Conservation (phyloP, 2,888 invertebrate species). For the Amiota mariae region DNA sequence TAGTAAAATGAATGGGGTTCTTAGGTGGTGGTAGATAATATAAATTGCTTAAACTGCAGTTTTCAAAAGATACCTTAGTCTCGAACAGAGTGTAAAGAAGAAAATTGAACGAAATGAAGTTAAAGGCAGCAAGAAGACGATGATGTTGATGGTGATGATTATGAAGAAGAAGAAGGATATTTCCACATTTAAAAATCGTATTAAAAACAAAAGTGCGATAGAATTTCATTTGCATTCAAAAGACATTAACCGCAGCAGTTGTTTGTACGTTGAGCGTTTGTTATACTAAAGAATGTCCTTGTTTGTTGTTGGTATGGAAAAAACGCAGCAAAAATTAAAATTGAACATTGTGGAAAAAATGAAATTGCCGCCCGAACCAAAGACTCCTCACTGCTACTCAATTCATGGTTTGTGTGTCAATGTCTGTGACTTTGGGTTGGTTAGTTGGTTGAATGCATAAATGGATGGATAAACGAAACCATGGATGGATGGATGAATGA, state of each 20-base stretch:
- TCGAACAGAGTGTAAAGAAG: no score
- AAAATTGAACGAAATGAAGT: not conserved
- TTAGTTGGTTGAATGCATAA: not conserved
- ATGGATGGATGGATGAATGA: not conserved
- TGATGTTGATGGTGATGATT: no score
- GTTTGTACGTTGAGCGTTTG: constrained; percentile 44
- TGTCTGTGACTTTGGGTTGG: constrained; percentile 7
- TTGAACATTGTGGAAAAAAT: constrained; percentile 39
- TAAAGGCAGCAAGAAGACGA: no score
- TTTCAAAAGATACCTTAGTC: constrained; percentile 50
- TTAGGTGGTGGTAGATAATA: not conserved
- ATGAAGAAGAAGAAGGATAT: constrained; percentile 2
- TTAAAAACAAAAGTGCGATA: constrained; percentile 73
- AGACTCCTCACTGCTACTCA: not conserved
- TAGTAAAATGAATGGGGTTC: no score
- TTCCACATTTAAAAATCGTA: constrained; percentile 57
- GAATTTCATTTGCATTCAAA: constrained; percentile 71
- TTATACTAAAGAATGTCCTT: constrained; percentile 30
- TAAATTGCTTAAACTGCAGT: constrained; percentile 3
- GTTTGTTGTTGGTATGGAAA: constrained; percentile 37
- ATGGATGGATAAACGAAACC: not conserved
- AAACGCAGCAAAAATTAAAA: constrained; percentile 60
- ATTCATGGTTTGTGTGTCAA: not conserved
- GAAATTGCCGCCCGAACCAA: constrained; percentile 4
- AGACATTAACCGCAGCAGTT: constrained; percentile 73